Base-by-base conservation (phyloP, 2,888 invertebrate species). In the Ectemnius cavifrons region DNA sequence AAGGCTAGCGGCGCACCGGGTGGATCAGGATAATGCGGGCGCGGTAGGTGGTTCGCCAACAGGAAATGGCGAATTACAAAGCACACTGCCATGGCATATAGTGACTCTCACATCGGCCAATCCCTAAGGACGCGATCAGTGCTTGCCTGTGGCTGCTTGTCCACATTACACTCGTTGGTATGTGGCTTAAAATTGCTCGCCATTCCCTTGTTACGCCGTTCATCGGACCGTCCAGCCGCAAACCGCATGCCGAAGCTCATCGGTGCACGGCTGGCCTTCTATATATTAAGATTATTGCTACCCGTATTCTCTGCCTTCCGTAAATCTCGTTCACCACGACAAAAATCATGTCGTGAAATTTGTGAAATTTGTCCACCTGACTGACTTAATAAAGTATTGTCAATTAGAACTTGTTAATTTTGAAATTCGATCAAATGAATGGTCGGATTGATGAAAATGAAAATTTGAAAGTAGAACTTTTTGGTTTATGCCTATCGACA, bases 161-260 rank as follows among this genome's bases (percentile, higher is more conserved):
- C 72, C 75, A 69, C 82, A 66, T 80, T 77, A 77, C 76, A 67
- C 73, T 73, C 79, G 73, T 77, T 73, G 82, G 79, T 82, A 77
- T 81, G 83, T 75, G 76, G 75, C 73, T 78, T 60, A 67, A 82
- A 82, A 85, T 82, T 82, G 75, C 79, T 63, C 74, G 67, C 37
- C 37, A 76, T 77, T 71, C 72, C 74, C 82, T 87, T 71, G 86
- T 89, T 89, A 89, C 78, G 75, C 71, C 77, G 85, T 79, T 78
- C 89, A 84, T 71, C 82, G 84, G 80, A 88, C 82, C 89, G 85
- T 86, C 79, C 81, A 87, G 85, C 89, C 89, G 83, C 89, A 89
- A 87, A 89, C 89, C 89, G 80, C 89, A 89, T 78, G 52, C 61
- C 70, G 79, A 56, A 79, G 74, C 77, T 75, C 16, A 0, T 79